A percentile compares a stretch with the other conserved stretches of the same genome.
Evolutionary conservation across 2,113 vertebrate species (phyloP).

Genomic region (Buteo buteo): DNA sequence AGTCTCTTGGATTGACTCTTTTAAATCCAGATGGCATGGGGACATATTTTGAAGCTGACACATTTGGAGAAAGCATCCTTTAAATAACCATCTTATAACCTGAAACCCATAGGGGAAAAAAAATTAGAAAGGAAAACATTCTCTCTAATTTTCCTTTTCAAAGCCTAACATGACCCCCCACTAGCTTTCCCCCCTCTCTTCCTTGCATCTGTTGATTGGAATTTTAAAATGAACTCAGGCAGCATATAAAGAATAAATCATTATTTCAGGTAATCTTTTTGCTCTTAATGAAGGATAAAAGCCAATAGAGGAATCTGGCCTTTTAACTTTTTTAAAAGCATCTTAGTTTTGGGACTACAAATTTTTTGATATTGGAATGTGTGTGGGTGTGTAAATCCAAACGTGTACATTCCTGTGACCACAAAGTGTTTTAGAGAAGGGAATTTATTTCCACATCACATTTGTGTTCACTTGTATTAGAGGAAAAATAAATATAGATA

Average conservation of each 20-base stretch:
- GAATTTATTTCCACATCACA: constrained; percentile 28
- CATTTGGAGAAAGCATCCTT: background rate
- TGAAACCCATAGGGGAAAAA: constrained; percentile 11
- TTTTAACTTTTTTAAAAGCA: constrained; percentile 47
- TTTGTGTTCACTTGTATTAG: constrained; percentile 48
- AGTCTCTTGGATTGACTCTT: background rate
- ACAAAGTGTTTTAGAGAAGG: constrained; percentile 28
- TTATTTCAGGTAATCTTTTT: constrained; percentile 58
- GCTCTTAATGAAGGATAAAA: constrained; percentile 64
- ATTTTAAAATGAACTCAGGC: constrained; percentile 62
- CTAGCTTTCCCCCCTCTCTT: background rate
- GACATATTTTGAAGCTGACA: background rate
- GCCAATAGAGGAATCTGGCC: constrained; percentile 54
- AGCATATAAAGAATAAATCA: constrained; percentile 30
- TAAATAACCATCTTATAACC: background rate
- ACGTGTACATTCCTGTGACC: background rate
- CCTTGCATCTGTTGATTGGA: constrained; percentile 48
- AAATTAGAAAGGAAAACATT: constrained; percentile 3
- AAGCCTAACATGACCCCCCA: background rate
- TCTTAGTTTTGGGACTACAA: constrained; percentile 28
- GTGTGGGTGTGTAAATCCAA: constrained; percentile 24
- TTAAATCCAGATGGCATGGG: background rate
- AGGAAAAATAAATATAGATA: background rate
- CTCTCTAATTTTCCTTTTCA: constrained; percentile 13
- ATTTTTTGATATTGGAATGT: background rate